These are phyloP conservation scores for Aricia artaxerxes DNA, from an alignment of 2,888 invertebrate species.

Conservation along the genomic window DNA sequence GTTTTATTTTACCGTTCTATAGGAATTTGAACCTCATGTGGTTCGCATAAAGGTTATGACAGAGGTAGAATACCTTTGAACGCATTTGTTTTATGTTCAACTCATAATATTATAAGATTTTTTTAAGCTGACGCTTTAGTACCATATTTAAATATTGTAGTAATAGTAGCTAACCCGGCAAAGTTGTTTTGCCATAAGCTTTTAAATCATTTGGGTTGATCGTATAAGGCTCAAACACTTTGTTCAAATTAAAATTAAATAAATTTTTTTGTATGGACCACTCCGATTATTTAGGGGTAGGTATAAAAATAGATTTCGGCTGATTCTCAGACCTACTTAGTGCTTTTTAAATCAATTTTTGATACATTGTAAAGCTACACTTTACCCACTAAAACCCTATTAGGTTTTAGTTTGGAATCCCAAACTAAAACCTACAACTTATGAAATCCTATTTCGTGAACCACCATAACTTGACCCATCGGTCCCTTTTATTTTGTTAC, in stretches of 20 bases:
- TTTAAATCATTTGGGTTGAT: not conserved
- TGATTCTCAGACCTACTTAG: too few species aligned
- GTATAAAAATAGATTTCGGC: too few species aligned
- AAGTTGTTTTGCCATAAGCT: not conserved
- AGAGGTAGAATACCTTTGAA: too few species aligned
- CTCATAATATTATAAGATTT: not conserved
- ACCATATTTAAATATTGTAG: not conserved
- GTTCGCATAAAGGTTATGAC: not conserved
- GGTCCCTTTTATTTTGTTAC: constrained; percentile 37
- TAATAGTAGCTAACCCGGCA: not conserved
- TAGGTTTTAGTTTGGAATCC: constrained; percentile 48
- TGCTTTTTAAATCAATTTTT: too few species aligned
- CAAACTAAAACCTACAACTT: constrained; percentile 60
- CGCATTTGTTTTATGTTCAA: not conserved
- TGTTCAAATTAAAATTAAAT: too few species aligned
- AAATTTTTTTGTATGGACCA: too few species aligned
- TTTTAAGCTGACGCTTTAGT: not conserved
- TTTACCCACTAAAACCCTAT: constrained; percentile 44
- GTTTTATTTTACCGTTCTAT: not conserved
- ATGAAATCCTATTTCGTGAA: constrained; percentile 51
- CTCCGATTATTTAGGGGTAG: too few species aligned
- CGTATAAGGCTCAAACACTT: too few species aligned
- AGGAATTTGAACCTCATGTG: not conserved
- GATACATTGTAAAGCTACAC: too few species aligned
- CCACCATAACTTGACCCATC: constrained; percentile 49